Evolutionary conservation across 1,140 invertebrate species (phyloP).

Genomic region (Drosophila navojoa): DNA sequence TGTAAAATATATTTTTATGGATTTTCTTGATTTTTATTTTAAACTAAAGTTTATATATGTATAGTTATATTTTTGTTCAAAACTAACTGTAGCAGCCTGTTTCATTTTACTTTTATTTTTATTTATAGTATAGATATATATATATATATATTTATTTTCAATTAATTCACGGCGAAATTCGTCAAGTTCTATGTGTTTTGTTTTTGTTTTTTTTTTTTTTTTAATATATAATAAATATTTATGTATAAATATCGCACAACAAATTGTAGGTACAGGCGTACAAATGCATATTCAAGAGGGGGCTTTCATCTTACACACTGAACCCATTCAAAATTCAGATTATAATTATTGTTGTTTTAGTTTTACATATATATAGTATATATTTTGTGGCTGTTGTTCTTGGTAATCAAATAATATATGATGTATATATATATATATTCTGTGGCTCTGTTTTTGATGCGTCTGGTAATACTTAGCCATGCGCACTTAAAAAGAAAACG

Average conservation of each 20-base stretch:
- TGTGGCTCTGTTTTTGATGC: constrained; percentile 3
- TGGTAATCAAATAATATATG: no score
- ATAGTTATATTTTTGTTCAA: no score
- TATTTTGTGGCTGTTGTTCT: background rate
- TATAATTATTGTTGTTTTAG: background rate
- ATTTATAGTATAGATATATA: no score
- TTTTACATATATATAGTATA: background rate
- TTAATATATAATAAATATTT: constrained; percentile 37
- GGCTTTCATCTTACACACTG: background rate
- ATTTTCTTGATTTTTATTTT: no score
- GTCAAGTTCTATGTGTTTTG: constrained; percentile 39
- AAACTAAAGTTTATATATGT: no score
- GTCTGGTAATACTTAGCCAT: constrained; percentile 20
- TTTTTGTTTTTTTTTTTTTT: constrained; percentile 34
- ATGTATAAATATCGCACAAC: constrained; percentile 53
- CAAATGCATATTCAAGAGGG: constrained; percentile 56
- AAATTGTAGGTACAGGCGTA: constrained; percentile 32
- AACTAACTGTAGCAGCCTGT: constrained; percentile 15
- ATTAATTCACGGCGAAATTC: constrained; percentile 49
- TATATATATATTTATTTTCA: constrained; percentile 12
- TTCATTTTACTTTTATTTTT: constrained; percentile 19
- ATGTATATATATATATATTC: background rate
- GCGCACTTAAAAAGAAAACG: background rate
- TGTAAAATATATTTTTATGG: no score
- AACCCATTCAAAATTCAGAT: no score